Percentiles rank a stretch among this genome's conserved stretches.
Evolutionary conservation across 2,113 vertebrate genomes (phyloP).

Genomic region (Microtus ochrogaster): DNA sequence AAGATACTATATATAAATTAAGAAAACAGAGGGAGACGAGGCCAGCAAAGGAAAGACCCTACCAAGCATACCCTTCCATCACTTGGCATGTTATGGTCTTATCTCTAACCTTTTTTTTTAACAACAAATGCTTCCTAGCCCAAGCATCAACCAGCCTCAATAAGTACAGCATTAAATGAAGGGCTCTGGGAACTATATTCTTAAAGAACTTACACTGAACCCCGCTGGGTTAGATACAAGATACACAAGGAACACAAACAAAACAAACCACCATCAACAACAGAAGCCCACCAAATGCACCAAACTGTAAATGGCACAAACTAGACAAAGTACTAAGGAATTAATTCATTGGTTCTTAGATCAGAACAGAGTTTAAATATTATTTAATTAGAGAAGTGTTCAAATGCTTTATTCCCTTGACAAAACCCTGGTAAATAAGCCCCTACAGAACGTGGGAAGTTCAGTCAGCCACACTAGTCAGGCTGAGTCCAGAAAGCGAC

Average conservation of each 20-base stretch:
- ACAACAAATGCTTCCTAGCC: background rate
- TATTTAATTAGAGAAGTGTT: constrained; percentile 59
- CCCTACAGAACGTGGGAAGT: background rate
- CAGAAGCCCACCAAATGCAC: background rate
- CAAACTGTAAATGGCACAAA: constrained; percentile 18
- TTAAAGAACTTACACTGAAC: background rate
- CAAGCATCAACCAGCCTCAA: constrained; percentile 14
- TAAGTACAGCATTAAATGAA: background rate
- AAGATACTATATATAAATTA: background rate
- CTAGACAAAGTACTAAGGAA: constrained; percentile 23
- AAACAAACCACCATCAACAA: background rate
- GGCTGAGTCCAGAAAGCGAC: background rate
- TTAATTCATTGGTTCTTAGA: constrained; percentile 51
- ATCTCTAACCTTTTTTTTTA: background rate
- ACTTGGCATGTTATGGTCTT: background rate
- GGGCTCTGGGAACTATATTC: background rate
- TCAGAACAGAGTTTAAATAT: constrained; percentile 55
- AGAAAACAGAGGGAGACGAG: background rate
- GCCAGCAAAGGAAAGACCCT: background rate
- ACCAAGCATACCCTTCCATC: background rate
- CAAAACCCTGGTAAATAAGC: constrained; percentile 57
- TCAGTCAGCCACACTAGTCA: background rate
- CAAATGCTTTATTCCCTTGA: constrained; percentile 40
- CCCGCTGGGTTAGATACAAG: background rate
- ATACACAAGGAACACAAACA: constrained; percentile 4